Evolutionary conservation across 2,797 vertebrate species (phyloP), one percentile per base, ranked within the genome.

Genomic region (Limnodromus scolopaceus): DNA sequence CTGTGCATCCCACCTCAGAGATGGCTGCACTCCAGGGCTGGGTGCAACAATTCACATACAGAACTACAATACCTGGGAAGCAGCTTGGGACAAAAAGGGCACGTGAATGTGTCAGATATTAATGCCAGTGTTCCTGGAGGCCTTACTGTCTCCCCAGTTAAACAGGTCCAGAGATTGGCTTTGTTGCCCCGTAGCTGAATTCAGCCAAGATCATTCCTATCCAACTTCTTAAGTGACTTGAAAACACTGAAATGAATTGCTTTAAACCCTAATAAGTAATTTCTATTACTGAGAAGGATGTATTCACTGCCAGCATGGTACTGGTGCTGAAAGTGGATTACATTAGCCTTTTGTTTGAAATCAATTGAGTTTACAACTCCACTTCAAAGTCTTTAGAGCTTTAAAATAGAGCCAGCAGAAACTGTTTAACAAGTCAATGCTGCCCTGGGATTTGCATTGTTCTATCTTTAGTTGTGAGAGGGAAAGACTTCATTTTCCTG

Each of bases 381-480:
- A 92, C 94, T 97, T 96, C 94, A 95, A 95, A 96, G 85, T 76
- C 89, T 94, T 94, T 68, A 74, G 58, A 95, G 66, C 79, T 96
- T 93, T 95, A 95, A 95, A 96, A 95, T 86, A 90, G 85, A 94
- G 74, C 74, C 85, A 87, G 90, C 80, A 95, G 93, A 94, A 96
- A 95, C 94, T 97, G 66, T 95, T 97, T 97, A 96, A 96, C 96
- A 96, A 96, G 89, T 96, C 94, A 96, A 61, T 97, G 92, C 90
- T 94, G 82, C 43, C 84, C 64, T 91, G 91, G 87, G 92, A 96
- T 96, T 95, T 94, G 79, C 61, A 90, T 94, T 96, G 93, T 96
- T 95, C 88, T 94, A 48, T 85, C 94, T 94, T 92, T 43, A 92
- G 71, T 54, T 84, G 86, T 96, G 88, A 92, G 71, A 80, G 65